Evolutionary conservation across 2,797 vertebrate species (phyloP).

Genomic region (Anomalospiza imberbis): DNA sequence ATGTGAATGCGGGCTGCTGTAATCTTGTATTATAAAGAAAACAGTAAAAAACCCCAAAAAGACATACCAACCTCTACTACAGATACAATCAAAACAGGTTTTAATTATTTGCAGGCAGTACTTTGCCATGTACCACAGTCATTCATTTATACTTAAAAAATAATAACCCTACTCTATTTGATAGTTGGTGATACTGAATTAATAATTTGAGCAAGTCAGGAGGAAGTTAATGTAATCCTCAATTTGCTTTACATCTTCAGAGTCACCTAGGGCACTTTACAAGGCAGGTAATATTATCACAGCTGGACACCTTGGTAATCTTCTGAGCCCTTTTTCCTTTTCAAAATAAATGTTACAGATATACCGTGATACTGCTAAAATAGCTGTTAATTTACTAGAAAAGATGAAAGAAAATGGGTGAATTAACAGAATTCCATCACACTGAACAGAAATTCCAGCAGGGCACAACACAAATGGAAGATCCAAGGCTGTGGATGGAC

Average conservation of each 20-base stretch:
- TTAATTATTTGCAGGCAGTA: not conserved
- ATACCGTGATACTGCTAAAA: not conserved
- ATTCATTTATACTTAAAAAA: conserved; percentile 1
- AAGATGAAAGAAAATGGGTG: conserved; percentile 1
- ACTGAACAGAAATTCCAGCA: not conserved
- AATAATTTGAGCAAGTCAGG: conserved; percentile 44
- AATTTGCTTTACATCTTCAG: conserved; percentile 49
- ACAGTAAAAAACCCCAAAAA: not conserved
- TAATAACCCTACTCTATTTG: not conserved
- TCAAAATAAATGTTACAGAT: conserved; percentile 39
- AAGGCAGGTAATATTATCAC: conserved; percentile 56
- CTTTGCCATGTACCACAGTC: not conserved
- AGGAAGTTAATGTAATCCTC: conserved; percentile 53
- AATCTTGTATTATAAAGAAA: not conserved
- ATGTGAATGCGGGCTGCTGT: not conserved
- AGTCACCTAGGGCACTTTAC: conserved; percentile 39
- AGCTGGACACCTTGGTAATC: conserved; percentile 52
- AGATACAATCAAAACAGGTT: not conserved
- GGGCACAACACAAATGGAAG: not conserved
- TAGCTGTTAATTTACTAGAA: not conserved
- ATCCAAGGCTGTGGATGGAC: not conserved
- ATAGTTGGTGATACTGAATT: conserved; percentile 15
- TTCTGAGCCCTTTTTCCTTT: conserved; percentile 19
- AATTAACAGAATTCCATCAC: not conserved
- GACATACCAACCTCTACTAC: not conserved